Percentiles rank a stretch among this genome's conserved stretches.
phyloP scores from a whole-genome alignment of 2,888 invertebrate species.

The Hemicrepidius hirtus region DNA sequence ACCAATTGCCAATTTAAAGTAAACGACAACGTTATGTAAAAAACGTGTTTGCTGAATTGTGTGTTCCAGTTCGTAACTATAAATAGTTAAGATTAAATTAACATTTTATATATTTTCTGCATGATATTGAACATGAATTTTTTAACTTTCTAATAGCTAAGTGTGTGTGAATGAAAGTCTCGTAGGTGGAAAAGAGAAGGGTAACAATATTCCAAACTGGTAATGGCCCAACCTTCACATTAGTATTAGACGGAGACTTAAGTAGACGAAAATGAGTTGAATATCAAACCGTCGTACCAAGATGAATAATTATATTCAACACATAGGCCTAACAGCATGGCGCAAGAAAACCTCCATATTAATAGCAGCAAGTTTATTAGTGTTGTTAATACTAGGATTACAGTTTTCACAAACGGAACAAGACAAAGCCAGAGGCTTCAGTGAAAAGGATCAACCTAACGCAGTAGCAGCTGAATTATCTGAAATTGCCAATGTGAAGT shows the following conservation, averaged over 20 bases:
- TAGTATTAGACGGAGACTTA: neutral
- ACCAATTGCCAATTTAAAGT: neutral
- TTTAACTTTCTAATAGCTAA: conserved; percentile 31
- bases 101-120: conserved; percentile 18
- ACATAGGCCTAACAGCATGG: conserved; percentile 72
- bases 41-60: neutral
- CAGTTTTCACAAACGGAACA: conserved; percentile 68
- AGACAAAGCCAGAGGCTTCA: conserved; percentile 52
- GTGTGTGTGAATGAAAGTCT: conserved; percentile 10
- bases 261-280: conserved; percentile 34
- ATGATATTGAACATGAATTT: conserved; percentile 7
- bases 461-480: conserved; percentile 10
- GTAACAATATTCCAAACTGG: conserved; percentile 5
- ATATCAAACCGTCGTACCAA: conserved; percentile 25
- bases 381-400: conserved; percentile 71
- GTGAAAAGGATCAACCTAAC: conserved; percentile 40
- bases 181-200: conserved; percentile 21
- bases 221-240: conserved; percentile 10
- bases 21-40: neutral
- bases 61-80: neutral
- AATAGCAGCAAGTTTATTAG: conserved; percentile 67
- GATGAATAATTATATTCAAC: conserved; percentile 68
- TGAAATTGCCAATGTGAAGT: conserved; percentile 52
- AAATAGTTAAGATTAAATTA: conserved; percentile 1
- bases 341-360: conserved; percentile 73